Conservation (phyloP, 2,113 vertebrate species). For the Phaethornis superciliosus region DNA sequence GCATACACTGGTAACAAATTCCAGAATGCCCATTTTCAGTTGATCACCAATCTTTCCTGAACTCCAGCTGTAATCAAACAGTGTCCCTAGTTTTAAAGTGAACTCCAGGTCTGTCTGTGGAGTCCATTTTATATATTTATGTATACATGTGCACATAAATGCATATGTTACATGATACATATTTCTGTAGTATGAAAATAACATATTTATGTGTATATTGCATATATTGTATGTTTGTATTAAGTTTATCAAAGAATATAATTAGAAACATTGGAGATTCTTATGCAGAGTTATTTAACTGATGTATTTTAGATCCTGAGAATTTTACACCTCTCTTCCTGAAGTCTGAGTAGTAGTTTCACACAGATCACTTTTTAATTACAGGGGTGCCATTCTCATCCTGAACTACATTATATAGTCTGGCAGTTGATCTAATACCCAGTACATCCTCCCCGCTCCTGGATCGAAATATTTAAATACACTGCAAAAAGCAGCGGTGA, state of each 20-base stretch:
- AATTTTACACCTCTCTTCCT: background rate
- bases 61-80: background rate
- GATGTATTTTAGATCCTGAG: background rate
- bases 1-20: background rate
- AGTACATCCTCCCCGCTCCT: background rate
- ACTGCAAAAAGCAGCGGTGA: background rate
- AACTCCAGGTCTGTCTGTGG: background rate
- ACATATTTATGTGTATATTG: background rate
- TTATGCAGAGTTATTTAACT: background rate
- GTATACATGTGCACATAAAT: background rate
- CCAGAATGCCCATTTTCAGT: background rate
- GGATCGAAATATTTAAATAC: background rate
- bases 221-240: background rate
- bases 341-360: background rate
- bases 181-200: background rate
- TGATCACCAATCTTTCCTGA: background rate
- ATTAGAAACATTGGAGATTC: background rate
- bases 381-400: background rate
- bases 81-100: background rate
- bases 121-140: background rate
- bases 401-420: background rate
- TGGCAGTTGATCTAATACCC: background rate
- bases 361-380: background rate
- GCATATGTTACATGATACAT: accelerated
- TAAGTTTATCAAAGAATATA: background rate